These are phyloP conservation scores for Onychomys leucogaster DNA, from an alignment of 2,797 vertebrate species.

Conservation along the genomic window DNA sequence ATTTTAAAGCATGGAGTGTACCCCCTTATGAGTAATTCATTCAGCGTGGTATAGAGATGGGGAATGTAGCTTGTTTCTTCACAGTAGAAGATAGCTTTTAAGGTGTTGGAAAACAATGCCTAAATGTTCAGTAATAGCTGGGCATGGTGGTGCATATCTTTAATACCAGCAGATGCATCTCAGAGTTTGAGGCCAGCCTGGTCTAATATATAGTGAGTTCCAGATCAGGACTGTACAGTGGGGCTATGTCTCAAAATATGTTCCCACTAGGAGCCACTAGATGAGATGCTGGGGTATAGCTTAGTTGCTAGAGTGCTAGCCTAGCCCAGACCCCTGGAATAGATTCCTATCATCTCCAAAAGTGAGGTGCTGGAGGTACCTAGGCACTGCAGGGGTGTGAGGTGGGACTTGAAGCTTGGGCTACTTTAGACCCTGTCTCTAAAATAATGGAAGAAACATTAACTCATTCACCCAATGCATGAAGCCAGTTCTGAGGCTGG, in stretches of 20 bases:
- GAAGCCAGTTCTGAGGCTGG: background rate
- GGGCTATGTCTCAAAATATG: background rate
- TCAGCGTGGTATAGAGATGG: background rate
- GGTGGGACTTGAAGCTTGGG: background rate
- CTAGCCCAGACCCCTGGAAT: background rate
- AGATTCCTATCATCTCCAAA: background rate
- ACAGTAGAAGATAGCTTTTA: background rate
- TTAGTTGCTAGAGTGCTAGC: background rate
- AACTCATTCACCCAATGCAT: background rate
- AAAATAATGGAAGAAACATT: background rate
- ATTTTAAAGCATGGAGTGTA: background rate
- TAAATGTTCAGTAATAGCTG: background rate
- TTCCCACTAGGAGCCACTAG: background rate
- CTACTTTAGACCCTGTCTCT: background rate
- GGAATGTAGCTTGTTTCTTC: background rate
- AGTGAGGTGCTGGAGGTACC: background rate
- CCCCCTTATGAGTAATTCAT: background rate
- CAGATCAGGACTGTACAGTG: background rate
- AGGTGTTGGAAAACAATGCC: background rate
- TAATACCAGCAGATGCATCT: background rate
- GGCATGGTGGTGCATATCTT: background rate
- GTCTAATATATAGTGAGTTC: background rate
- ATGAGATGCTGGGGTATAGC: too few species aligned
- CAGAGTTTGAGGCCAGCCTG: background rate
- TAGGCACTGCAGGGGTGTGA: background rate